Conservation (phyloP, 2,797 vertebrate genomes). For the Sebastolobus alascanus region DNA sequence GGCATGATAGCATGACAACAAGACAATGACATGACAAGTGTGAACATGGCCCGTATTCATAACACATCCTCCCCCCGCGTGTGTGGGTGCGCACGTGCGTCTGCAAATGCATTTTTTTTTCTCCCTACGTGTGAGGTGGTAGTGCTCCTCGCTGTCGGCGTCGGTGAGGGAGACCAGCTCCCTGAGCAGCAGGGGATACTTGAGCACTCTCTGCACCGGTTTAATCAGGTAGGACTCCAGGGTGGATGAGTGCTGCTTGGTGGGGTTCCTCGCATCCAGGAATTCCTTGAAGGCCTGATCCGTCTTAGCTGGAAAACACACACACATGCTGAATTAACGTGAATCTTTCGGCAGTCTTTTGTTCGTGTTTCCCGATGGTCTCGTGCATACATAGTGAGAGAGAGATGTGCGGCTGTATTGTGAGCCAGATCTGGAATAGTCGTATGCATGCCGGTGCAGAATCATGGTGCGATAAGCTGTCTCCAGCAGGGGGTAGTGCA, state of each 20-base stretch:
- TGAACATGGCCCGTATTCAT: constrained; percentile 23
- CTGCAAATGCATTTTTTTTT: neutral
- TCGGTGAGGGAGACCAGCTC: constrained; percentile 97
- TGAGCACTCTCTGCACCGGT: constrained; percentile 97
- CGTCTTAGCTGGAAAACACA: constrained; percentile 88
- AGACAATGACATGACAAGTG: constrained; percentile 24
- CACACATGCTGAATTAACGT: constrained; percentile 1
- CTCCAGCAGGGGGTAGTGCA: constrained; percentile 80
- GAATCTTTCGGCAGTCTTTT: neutral
- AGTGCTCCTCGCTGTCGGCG: constrained; percentile 95
- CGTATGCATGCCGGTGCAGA: constrained; percentile 33
- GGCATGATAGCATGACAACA: neutral
- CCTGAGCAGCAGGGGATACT: constrained; percentile 95
- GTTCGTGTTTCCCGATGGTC: neutral
- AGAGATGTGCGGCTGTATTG: neutral
- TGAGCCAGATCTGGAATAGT: neutral
- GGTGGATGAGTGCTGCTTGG: constrained; percentile 97
- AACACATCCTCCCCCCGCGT: neutral
- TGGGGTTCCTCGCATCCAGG: constrained; percentile 93
- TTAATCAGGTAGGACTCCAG: constrained; percentile 99
- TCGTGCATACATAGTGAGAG: neutral
- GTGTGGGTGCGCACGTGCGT: neutral
- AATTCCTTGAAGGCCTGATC: constrained; percentile 96
- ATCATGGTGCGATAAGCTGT: constrained; percentile 51
- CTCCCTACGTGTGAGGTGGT: constrained; percentile 92